Evolutionary conservation across 2,888 invertebrate species (phyloP).

Genomic region (Automeris io): DNA sequence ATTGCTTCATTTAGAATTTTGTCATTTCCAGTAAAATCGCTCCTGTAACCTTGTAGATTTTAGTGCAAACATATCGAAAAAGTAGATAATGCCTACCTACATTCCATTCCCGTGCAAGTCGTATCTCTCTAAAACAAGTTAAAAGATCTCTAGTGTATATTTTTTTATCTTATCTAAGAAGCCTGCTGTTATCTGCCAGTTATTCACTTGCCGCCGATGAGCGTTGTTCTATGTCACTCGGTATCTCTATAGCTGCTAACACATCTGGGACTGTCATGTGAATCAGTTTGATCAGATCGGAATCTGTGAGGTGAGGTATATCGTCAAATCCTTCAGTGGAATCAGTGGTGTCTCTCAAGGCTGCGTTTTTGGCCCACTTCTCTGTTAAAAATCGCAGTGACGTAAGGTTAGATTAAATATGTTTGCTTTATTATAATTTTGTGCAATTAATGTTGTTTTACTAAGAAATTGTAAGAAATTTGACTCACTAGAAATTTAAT

Average conservation of each 20-base stretch:
- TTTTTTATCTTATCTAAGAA: slow-evolving; percentile 48
- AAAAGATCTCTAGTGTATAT: slow-evolving; percentile 48
- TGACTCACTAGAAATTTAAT: too few species aligned
- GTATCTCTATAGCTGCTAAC: not conserved
- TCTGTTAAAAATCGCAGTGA: slow-evolving; percentile 2
- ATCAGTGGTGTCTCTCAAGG: not conserved
- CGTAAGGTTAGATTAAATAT: slow-evolving; percentile 3
- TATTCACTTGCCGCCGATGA: slow-evolving; percentile 4
- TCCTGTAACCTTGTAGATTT: not conserved
- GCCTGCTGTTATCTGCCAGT: slow-evolving; percentile 7
- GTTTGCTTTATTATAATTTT: not conserved
- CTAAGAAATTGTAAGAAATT: too few species aligned
- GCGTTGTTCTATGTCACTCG: slow-evolving; percentile 1
- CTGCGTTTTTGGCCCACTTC: not conserved
- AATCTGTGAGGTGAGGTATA: not conserved
- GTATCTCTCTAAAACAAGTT: slow-evolving; percentile 32
- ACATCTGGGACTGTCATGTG: not conserved
- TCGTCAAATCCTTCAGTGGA: too few species aligned
- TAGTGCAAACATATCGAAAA: not conserved
- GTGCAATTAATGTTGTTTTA: not conserved
- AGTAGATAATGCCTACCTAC: not conserved
- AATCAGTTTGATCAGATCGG: not conserved
- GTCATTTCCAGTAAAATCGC: too few species aligned
- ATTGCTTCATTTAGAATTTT: too few species aligned
- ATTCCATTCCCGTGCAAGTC: not conserved